A percentile compares a stretch with the other conserved stretches of the same genome.
Evolutionary conservation across 2,113 vertebrate genomes (phyloP).

Genomic region (Sander vitreus): DNA sequence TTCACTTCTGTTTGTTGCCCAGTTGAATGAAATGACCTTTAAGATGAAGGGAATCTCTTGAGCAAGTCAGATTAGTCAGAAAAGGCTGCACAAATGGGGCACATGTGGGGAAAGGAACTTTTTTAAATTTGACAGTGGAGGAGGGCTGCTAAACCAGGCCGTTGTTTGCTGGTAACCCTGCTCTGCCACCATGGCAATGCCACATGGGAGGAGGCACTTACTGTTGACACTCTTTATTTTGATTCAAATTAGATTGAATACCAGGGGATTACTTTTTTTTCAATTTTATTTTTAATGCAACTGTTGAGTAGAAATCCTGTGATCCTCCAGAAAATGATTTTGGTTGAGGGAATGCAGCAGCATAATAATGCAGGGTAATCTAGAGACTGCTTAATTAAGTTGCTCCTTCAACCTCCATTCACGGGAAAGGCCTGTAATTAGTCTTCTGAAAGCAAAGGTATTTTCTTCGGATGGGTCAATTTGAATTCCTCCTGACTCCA

Average conservation of each 20-base stretch:
- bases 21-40: constrained; percentile 98
- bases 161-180: constrained; percentile 71
- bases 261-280: constrained; percentile 56
- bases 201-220: constrained; percentile 64
- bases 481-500: constrained; percentile 71
- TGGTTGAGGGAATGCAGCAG: constrained; percentile 43
- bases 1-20: constrained; percentile 96
- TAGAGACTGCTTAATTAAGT: constrained; percentile 76
- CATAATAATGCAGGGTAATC: constrained; percentile 64
- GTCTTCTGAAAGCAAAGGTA: constrained; percentile 69
- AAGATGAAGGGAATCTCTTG: constrained; percentile 96
- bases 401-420: constrained; percentile 71
- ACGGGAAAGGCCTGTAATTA: constrained; percentile 77
- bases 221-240: constrained; percentile 65
- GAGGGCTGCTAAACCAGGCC: constrained; percentile 71
- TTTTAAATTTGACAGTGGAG: constrained; percentile 76
- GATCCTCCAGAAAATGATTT: constrained; percentile 63
- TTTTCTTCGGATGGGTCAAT: constrained; percentile 69
- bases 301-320: constrained; percentile 43
- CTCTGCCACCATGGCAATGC: constrained; percentile 67
- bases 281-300: constrained; percentile 43
- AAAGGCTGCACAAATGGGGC: constrained; percentile 89
- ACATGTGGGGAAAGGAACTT: constrained; percentile 86
- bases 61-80: constrained; percentile 93
- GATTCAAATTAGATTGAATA: constrained; percentile 66